These are phyloP conservation scores for Torymus tubicola DNA, from an alignment of 2,888 invertebrate species.

Conservation along the genomic window DNA sequence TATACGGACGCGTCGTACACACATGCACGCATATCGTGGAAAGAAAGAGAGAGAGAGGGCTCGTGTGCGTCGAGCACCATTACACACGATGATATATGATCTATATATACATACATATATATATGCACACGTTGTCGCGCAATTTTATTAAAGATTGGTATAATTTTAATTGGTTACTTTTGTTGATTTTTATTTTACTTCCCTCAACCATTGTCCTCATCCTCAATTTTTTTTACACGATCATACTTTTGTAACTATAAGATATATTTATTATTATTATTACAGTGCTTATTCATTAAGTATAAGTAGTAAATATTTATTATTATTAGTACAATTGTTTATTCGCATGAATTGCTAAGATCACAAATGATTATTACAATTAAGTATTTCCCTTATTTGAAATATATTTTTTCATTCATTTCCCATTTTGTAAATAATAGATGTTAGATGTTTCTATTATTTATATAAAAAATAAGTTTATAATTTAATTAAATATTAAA, in stretches of 20 bases:
- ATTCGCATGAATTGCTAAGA: neutral
- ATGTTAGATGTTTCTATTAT: too few species aligned
- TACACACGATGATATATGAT: conserved; percentile 12
- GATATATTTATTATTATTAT: conserved; percentile 1
- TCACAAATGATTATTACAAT: too few species aligned
- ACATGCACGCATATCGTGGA: conserved; percentile 42
- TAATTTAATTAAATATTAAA: neutral
- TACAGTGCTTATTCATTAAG: neutral
- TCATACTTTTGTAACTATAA: conserved; percentile 11
- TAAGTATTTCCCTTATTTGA: too few species aligned
- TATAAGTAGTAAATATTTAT: neutral
- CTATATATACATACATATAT: neutral
- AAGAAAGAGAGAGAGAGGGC: neutral
- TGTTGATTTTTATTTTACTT: conserved; percentile 53
- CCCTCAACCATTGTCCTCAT: conserved; percentile 27
- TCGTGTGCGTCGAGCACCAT: conserved; percentile 1
- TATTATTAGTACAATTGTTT: neutral
- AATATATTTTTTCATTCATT: too few species aligned
- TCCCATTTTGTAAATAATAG: too few species aligned
- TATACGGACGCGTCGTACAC: neutral
- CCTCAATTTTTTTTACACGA: neutral
- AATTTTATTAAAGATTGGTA: conserved; percentile 68
- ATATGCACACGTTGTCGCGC: conserved; percentile 63
- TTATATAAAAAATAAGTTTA: neutral
- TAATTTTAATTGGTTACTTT: conserved; percentile 71